A percentile compares a stretch with the other conserved stretches of the same genome.
Conservation (phyloP, 2,113 vertebrate genomes). For the Mastomys coucha region DNA sequence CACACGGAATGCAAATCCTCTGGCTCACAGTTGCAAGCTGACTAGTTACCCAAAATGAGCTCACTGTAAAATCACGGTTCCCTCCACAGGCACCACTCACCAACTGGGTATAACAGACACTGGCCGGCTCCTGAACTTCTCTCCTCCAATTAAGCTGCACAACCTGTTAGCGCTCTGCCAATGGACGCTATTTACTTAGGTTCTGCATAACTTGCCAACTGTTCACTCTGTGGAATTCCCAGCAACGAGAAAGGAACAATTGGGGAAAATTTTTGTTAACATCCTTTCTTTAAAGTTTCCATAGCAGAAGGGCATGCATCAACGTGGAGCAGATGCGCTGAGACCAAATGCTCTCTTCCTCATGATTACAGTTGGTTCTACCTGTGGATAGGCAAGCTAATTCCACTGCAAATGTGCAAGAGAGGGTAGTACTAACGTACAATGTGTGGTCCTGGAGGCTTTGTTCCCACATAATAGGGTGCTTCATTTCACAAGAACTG, state of each 20-base stretch:
- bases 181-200: slow-evolving; percentile 75
- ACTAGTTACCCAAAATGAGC: slow-evolving; percentile 82
- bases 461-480: slow-evolving; percentile 82
- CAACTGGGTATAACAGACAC: slow-evolving; percentile 80
- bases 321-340: slow-evolving; percentile 87
- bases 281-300: slow-evolving; percentile 85
- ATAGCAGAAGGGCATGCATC: slow-evolving; percentile 77
- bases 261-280: slow-evolving; percentile 79
- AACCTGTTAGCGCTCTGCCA: slow-evolving; percentile 79
- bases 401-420: slow-evolving; percentile 84
- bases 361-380: slow-evolving; percentile 87
- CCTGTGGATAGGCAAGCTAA: slow-evolving; percentile 87
- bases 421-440: slow-evolving; percentile 83
- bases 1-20: slow-evolving; percentile 69
- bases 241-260: slow-evolving; percentile 82
- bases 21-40: slow-evolving; percentile 77
- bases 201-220: slow-evolving; percentile 79
- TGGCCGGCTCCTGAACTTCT: slow-evolving; percentile 78
- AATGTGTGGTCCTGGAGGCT: slow-evolving; percentile 85
- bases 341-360: slow-evolving; percentile 87
- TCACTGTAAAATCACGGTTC: slow-evolving; percentile 76
- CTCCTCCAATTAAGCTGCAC: slow-evolving; percentile 81
- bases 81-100: slow-evolving; percentile 78
- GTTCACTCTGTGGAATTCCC: slow-evolving; percentile 73
- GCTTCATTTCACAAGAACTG: slow-evolving; percentile 86